phyloP scores from a whole-genome alignment of 2,113 vertebrate species.

The Numida meleagris region DNA sequence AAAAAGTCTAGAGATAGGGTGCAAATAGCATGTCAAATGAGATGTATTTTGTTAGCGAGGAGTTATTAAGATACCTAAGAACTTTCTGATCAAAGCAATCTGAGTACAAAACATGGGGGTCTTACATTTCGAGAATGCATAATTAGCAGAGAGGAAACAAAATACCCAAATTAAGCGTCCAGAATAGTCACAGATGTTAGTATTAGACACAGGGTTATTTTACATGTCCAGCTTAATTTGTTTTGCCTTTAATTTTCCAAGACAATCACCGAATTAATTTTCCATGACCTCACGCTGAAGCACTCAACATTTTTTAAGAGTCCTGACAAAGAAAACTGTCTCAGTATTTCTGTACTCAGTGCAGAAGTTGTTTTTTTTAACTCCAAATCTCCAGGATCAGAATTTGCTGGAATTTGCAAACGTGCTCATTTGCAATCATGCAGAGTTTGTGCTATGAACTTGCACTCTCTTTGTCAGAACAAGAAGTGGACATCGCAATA shows the following conservation, averaged over 20 bases:
- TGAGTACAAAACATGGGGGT: not conserved
- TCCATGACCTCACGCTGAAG: not conserved
- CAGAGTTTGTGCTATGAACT: not conserved
- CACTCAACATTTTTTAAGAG: not conserved
- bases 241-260: not conserved
- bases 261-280: not conserved
- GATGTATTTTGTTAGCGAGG: not conserved
- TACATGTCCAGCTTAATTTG: not conserved
- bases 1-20: not conserved
- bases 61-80: not conserved
- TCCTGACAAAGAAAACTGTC: not conserved
- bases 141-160: not conserved
- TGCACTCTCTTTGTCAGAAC: not conserved
- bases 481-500: not conserved
- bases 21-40: not conserved
- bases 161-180: not conserved
- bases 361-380: not conserved
- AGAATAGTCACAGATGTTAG: not conserved
- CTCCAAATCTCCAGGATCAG: not conserved
- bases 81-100: not conserved
- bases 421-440: not conserved
- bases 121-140: not conserved
- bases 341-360: not conserved
- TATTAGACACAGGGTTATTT: not conserved
- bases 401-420: not conserved